Evolutionary conservation across 2,888 invertebrate species (phyloP), one percentile per base, ranked within the genome.

Genomic region (Ichneumoninae sp.): DNA sequence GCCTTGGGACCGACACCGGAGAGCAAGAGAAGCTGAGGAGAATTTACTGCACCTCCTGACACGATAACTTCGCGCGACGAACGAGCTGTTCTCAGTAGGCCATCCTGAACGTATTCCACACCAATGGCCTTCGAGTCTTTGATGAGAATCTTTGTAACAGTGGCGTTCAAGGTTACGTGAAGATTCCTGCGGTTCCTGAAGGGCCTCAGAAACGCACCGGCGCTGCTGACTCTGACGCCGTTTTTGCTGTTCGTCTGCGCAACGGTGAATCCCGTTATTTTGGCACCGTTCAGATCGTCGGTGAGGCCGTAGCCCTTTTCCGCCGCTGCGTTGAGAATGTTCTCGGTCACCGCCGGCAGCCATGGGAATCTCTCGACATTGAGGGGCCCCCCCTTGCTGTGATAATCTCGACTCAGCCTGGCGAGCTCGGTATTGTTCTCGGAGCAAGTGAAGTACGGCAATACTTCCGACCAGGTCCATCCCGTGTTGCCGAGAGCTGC

Each of bases 391-490:
- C 95, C 96, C 0, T 91, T 93, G 0, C 94, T 94, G 88, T 97
- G 96, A 87, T 95, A 95, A 86, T 95, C 94, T 0, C 93, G 92
- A 22, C 96, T 96, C 0, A 96, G 95, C 0, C 94, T 94, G 0
- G 95, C 95, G 47, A 96, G 95, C 90, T 96, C 95, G 83, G 94
- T 95, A 88, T 96, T 97, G 92, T 96, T 95, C 90, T 97, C 96
- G 54, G 96, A 95, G 90, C 94, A 95, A 86, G 95, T 94, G 93
- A 97, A 98, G 92, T 96, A 96, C 0, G 97, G 97, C 78, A 97
- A 93, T 7, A 97, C 93, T 66, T 97, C 96, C n/a, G 95, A 94
- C 95, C 97, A 97, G 5, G 96, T 95, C 97, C 97, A 97, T n/a
- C 96, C 97, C 0, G 93, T 90, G 52, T 97, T 97, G 0, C 97